Percentiles rank a stretch among this genome's conserved stretches.
phyloP scores from a whole-genome alignment of 2,113 vertebrate genomes.

The Pongo pygmaeus region DNA sequence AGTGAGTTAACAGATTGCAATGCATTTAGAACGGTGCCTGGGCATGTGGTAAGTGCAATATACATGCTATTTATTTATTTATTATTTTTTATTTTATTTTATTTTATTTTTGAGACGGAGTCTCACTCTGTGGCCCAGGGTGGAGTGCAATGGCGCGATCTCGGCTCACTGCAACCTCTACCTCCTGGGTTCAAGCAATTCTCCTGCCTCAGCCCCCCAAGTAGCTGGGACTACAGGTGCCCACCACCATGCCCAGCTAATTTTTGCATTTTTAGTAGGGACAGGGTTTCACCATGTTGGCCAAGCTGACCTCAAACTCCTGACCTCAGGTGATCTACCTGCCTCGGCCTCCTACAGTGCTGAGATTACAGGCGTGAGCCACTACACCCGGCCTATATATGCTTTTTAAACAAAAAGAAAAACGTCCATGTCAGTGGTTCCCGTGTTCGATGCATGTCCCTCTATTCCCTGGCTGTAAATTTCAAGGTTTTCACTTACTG shows the following conservation, averaged over 20 bases:
- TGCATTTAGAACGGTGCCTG: conserved; percentile 23
- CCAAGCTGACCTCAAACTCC: neutral
- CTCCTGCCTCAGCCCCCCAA: too few species aligned
- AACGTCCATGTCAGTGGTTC: neutral
- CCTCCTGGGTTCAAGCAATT: too few species aligned
- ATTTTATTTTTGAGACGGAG: too few species aligned
- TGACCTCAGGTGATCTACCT: neutral
- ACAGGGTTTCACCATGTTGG: neutral
- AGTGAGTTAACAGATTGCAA: neutral
- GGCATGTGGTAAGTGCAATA: neutral
- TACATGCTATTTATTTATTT: neutral
- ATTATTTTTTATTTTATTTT: neutral
- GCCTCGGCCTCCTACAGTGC: too few species aligned
- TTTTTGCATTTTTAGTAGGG: too few species aligned
- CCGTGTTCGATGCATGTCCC: neutral
- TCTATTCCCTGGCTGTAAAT: neutral
- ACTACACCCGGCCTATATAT: neutral
- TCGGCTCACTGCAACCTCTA: too few species aligned
- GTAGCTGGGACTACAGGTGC: too few species aligned
- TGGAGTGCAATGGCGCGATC: too few species aligned
- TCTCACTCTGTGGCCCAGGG: too few species aligned
- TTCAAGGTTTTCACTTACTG: neutral
- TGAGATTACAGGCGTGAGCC: too few species aligned
- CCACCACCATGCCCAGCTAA: too few species aligned
- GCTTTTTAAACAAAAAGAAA: conserved; percentile 10